Conservation (phyloP, 2,888 invertebrate species). For the Troides helena region DNA sequence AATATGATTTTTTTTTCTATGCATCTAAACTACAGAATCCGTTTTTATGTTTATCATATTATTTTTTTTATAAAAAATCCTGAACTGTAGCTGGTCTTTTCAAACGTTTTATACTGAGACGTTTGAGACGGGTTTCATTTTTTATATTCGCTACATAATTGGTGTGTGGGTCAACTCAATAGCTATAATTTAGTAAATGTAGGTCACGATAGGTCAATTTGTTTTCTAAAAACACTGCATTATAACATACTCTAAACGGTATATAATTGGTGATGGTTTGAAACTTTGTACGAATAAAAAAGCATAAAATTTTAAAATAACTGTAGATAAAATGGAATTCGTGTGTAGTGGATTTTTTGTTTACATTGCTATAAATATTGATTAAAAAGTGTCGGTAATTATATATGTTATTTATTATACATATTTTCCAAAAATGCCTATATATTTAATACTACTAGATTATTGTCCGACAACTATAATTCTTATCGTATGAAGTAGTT, state of each 20-base stretch:
- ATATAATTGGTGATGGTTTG: slow-evolving; percentile 18
- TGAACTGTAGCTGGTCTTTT: background rate
- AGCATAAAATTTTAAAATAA: background rate
- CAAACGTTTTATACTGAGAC: slow-evolving; percentile 4
- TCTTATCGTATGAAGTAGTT: no score
- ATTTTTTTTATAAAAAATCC: background rate
- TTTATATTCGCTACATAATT: slow-evolving; percentile 15
- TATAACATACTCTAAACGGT: slow-evolving; percentile 21
- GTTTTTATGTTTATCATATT: background rate
- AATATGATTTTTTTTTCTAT: no score
- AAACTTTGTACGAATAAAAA: background rate
- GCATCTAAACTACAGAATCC: background rate
- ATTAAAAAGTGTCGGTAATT: no score
- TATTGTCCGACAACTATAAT: no score
- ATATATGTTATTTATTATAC: no score
- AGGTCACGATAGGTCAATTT: slow-evolving; percentile 27
- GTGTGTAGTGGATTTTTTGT: background rate
- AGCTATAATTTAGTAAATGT: slow-evolving; percentile 26
- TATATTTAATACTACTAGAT: no score
- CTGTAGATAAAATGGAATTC: background rate
- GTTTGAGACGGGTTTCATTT: slow-evolving; percentile 12
- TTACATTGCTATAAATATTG: no score
- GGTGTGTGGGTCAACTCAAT: slow-evolving; percentile 24
- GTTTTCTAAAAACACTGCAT: slow-evolving; percentile 20
- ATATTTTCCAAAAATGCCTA: no score